Percentiles rank a stretch among this genome's conserved stretches.
Conservation (phyloP, 2,113 vertebrate species). For the Stegastes partitus region DNA sequence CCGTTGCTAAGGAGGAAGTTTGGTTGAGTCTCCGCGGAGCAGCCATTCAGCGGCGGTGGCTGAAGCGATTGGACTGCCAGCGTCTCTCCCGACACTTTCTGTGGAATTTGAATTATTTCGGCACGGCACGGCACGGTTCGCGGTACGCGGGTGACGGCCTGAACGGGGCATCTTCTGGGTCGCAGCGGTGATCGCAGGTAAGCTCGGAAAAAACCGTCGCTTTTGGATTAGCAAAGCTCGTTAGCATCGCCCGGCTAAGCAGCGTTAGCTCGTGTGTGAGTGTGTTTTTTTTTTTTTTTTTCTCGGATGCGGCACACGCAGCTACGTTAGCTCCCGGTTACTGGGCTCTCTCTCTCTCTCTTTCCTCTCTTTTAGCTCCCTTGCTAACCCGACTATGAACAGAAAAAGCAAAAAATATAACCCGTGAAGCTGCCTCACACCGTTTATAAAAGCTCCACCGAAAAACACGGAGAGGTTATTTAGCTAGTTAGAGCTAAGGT, state of each 20-base stretch:
- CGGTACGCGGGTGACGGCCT: conserved; percentile 45
- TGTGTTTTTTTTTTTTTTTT: conserved; percentile 5
- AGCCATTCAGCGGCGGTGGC: conserved; percentile 78
- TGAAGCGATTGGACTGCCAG: conserved; percentile 71
- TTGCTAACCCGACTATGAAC: not conserved
- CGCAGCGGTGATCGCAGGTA: conserved; percentile 66
- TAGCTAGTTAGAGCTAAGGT: conserved; percentile 46
- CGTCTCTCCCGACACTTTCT: conserved; percentile 59
- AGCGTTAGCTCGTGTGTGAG: conserved; percentile 55
- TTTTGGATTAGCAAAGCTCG: conserved; percentile 24
- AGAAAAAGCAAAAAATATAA: not conserved
- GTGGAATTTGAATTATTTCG: conserved; percentile 77
- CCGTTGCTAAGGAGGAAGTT: conserved; percentile 86
- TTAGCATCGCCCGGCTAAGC: conserved; percentile 73
- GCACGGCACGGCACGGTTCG: conserved; percentile 58
- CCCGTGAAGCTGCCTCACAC: not conserved
- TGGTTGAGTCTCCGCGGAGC: conserved; percentile 76
- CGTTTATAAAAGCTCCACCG: not conserved
- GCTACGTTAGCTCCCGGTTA: conserved; percentile 44
- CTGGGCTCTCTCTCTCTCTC: too few relatives aligned
- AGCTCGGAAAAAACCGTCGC: not conserved
- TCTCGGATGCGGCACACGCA: conserved; percentile 59
- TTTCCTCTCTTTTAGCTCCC: conserved; percentile 11
- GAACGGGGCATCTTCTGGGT: conserved; percentile 57
- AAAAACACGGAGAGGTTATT: conserved; percentile 10